Conservation (phyloP, 2,888 invertebrate species). For the Cerastis rubricosa region DNA sequence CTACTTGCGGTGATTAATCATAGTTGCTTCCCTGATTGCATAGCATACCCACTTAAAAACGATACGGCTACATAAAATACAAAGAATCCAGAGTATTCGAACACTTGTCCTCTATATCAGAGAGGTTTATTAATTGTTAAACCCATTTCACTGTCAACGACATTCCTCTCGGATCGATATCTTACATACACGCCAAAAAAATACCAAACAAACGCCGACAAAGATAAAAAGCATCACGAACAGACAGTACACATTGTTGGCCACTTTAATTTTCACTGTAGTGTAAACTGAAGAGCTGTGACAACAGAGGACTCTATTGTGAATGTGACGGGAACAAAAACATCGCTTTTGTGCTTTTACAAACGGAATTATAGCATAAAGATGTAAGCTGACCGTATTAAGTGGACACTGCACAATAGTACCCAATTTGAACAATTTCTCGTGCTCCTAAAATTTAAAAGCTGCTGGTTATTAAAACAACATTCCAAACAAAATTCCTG, state of each 20-base stretch:
- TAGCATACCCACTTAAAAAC: conserved; percentile 41
- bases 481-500: conserved; percentile 49
- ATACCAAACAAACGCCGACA: conserved; percentile 80
- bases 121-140: conserved; percentile 89
- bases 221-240: conserved; percentile 84
- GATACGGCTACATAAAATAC: conserved; percentile 58
- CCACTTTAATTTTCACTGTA: conserved; percentile 89
- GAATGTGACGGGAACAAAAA: conserved; percentile 81
- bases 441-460: neutral
- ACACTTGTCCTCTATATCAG: conserved; percentile 78
- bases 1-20: conserved; percentile 45
- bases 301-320: conserved; percentile 85
- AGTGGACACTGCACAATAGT: conserved; percentile 75
- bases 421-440: conserved; percentile 21
- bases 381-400: conserved; percentile 79
- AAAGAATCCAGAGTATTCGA: conserved; percentile 78
- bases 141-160: conserved; percentile 90
- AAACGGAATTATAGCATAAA: conserved; percentile 76
- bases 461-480: conserved; percentile 34
- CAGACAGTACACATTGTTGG: conserved; percentile 85
- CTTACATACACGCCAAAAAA: conserved; percentile 80
- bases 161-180: conserved; percentile 87
- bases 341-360: conserved; percentile 80
- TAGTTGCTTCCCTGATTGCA: conserved; percentile 29
- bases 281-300: conserved; percentile 89